These are phyloP conservation scores for Eclectus roratus DNA, from an alignment of 2,113 vertebrate genomes.

Conservation along the genomic window DNA sequence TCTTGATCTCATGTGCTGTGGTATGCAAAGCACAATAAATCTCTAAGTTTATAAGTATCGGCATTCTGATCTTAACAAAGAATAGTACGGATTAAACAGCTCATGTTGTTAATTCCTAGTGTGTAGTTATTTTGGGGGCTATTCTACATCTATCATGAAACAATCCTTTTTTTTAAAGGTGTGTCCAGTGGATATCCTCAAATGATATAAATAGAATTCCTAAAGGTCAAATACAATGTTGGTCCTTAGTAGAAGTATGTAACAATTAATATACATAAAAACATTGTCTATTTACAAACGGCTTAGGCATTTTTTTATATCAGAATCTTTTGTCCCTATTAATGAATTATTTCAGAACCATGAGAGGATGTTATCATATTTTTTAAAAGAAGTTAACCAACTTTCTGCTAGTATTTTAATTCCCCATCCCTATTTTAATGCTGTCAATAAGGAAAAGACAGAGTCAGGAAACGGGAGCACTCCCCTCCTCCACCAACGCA, in stretches of 20 bases:
- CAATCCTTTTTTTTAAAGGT: fast-evolving
- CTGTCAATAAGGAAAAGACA: not conserved
- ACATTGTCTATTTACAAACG: not conserved
- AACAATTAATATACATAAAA: not conserved
- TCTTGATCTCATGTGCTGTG: not conserved
- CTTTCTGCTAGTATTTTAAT: not conserved
- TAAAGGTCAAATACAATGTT: not conserved
- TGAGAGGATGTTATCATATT: not conserved
- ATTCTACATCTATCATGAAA: not conserved
- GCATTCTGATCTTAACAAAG: not conserved
- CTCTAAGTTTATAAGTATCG: not conserved
- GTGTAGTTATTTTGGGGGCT: not conserved
- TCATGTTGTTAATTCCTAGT: not conserved
- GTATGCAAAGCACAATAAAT: not conserved
- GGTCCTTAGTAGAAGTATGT: not conserved
- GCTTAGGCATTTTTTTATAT: not conserved
- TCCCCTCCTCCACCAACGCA: too few species aligned
- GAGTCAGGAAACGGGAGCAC: too few species aligned
- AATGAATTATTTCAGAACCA: not conserved
- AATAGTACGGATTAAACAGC: not conserved
- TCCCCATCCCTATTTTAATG: not conserved
- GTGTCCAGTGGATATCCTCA: not conserved
- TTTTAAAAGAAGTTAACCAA: not conserved
- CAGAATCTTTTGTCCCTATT: not conserved
- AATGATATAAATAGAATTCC: not conserved